phyloP scores from a whole-genome alignment of 1,140 invertebrate genomes.

The Papilio machaon region DNA sequence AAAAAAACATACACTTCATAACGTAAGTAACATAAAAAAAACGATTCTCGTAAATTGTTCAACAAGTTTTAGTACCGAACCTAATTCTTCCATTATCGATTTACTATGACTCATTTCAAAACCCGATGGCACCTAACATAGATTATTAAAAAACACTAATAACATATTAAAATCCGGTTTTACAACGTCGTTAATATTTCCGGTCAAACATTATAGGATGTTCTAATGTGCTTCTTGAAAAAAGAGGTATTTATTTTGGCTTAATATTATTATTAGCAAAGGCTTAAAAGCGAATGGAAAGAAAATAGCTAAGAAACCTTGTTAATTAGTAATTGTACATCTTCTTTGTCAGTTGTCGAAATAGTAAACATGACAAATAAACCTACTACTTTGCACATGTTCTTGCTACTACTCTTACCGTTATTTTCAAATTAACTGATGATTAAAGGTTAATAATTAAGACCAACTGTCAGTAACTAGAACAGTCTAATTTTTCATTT shows the following conservation, averaged over 20 bases:
- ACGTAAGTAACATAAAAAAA: not conserved
- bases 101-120: conserved; percentile 27
- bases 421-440: no score
- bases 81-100: conserved; percentile 33
- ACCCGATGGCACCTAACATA: not conserved
- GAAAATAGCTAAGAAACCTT: not conserved
- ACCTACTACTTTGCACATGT: not conserved
- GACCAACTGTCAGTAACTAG: no score
- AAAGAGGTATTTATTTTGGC: not conserved
- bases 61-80: conserved; percentile 28
- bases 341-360: not conserved
- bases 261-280: not conserved
- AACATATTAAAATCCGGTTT: conserved; percentile 9
- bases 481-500: no score
- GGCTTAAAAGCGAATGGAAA: not conserved
- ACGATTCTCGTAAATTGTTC: not conserved
- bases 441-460: no score
- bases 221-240: conserved; percentile 23
- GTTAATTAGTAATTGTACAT: not conserved
- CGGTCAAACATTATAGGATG: not conserved
- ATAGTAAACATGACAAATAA: not conserved
- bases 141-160: conserved; percentile 16
- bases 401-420: no score
- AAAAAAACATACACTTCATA: not conserved
- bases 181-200: conserved; percentile 24